These are phyloP conservation scores for Cephus rjabovi DNA, from an alignment of 2,888 invertebrate genomes.

Conservation along the genomic window DNA sequence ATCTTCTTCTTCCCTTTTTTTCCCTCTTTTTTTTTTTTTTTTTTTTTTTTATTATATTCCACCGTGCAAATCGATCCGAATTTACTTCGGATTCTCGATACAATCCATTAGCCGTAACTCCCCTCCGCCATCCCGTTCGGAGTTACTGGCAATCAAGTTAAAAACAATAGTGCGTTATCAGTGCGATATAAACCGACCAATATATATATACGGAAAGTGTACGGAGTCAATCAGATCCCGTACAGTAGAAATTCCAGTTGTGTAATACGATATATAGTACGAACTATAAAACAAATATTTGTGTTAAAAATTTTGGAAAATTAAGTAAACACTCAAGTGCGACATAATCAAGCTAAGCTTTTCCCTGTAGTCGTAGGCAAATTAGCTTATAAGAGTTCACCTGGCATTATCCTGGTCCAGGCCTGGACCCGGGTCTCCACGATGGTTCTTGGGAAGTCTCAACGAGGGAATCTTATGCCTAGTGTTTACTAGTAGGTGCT, in stretches of 20 bases:
- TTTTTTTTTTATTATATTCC: background rate
- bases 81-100: background rate
- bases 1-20: background rate
- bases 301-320: background rate
- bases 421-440: background rate
- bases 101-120: background rate
- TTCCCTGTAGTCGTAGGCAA: background rate
- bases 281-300: background rate
- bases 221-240: background rate
- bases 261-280: background rate
- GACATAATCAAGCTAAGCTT: background rate
- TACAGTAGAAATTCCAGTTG: background rate
- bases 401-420: background rate
- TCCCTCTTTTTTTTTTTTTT: background rate
- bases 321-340: background rate
- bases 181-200: background rate
- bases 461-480: background rate
- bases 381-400: background rate
- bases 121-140: background rate
- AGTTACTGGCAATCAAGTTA: background rate
- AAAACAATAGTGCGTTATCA: background rate
- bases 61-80: background rate
- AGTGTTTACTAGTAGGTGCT: slow-evolving; percentile 31
- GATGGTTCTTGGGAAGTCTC: background rate
- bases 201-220: background rate